These are phyloP conservation scores for Guaruba guarouba DNA, from an alignment of 2,113 vertebrate species.

Conservation along the genomic window DNA sequence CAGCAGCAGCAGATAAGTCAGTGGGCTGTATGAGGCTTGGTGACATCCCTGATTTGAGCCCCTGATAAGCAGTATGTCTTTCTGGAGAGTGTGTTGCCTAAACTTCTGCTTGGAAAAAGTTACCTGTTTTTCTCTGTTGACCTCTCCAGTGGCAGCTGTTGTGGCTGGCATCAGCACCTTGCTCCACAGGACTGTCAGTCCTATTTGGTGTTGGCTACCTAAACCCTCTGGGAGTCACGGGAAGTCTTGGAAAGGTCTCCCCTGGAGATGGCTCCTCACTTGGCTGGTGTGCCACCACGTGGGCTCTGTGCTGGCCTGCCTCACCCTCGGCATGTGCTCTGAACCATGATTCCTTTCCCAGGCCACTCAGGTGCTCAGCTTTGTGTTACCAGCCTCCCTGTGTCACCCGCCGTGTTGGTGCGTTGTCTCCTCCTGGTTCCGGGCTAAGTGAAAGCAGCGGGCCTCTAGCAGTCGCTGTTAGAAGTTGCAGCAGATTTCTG, in stretches of 20 bases:
- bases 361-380: not conserved
- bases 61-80: not conserved
- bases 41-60: not conserved
- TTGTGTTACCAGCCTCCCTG: not conserved
- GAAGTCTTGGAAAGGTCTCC: not conserved
- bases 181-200: not conserved
- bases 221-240: not conserved
- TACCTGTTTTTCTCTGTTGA: not conserved
- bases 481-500: not conserved
- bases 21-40: not conserved
- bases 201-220: not conserved
- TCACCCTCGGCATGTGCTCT: not conserved
- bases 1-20: not conserved
- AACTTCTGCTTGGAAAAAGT: not conserved
- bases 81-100: not conserved
- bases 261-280: not conserved
- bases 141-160: not conserved
- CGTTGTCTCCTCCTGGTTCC: not conserved
- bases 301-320: not conserved
- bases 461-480: not conserved
- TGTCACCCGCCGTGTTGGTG: rapidly evolving
- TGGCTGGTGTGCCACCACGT: rapidly evolving
- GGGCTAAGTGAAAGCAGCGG: not conserved
- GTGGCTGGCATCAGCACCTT: not conserved
- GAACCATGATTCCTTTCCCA: not conserved